Conservation (phyloP, 2,113 vertebrate genomes). For the Marcusenius ussheri region DNA sequence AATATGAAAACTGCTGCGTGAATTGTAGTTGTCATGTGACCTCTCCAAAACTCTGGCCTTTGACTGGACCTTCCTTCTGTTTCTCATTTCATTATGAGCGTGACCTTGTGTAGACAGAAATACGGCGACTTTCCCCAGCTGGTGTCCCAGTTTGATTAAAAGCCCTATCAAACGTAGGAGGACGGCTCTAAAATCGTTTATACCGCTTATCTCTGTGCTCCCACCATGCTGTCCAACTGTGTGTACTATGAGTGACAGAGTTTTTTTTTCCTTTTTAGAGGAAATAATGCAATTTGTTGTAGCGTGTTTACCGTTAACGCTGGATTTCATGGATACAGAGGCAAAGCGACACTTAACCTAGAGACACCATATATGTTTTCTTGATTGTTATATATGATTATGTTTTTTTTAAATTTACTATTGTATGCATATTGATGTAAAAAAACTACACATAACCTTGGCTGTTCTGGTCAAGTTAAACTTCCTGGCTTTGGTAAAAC, state of each 20-base stretch:
- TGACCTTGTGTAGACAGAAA: neutral
- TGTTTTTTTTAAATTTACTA: neutral
- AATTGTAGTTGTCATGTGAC: neutral
- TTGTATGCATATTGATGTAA: neutral
- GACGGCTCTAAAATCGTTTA: neutral
- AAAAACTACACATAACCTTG: neutral
- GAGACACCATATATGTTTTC: neutral
- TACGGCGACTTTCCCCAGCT: neutral
- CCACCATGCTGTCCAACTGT: neutral
- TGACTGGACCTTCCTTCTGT: neutral
- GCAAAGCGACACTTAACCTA: neutral
- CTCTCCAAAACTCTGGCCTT: neutral
- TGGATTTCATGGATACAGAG: neutral
- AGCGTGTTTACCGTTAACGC: neutral
- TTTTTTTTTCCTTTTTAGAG: neutral
- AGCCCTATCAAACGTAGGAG: neutral
- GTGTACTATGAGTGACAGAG: neutral
- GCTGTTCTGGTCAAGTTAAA: neutral
- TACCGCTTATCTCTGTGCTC: neutral
- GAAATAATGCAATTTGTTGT: neutral
- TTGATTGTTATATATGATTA: neutral
- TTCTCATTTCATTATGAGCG: neutral
- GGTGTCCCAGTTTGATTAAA: neutral
- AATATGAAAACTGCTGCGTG: neutral
- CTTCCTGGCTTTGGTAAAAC: neutral